These are phyloP conservation scores for Azorinus chamasolen DNA, from an alignment of 2,888 invertebrate genomes.

Conservation along the genomic window DNA sequence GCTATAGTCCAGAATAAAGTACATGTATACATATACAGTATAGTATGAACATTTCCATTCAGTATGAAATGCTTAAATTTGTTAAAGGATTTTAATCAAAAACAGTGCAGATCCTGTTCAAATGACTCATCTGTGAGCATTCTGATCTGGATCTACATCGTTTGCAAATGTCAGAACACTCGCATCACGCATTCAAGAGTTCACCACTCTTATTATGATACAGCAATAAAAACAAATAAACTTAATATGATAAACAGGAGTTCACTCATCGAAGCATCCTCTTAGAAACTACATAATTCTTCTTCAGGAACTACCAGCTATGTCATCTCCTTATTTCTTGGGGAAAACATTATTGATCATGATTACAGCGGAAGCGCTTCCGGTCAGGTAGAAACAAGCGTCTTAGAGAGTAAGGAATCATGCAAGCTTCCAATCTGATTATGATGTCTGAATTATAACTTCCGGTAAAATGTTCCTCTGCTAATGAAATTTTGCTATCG, in stretches of 20 bases:
- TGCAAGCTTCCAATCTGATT: constrained; percentile 59
- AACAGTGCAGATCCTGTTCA: no score
- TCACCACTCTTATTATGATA: no score
- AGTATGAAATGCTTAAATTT: no score
- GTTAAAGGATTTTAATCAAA: no score
- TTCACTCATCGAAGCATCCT: background rate
- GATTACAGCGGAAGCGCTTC: constrained; percentile 16
- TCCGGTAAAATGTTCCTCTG: constrained; percentile 47
- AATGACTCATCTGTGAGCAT: no score
- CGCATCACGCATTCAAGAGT: no score
- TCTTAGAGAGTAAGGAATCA: constrained; percentile 38
- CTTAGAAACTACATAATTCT: background rate
- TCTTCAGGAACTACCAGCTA: background rate
- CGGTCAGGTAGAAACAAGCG: constrained; percentile 38
- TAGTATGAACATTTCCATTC: no score
- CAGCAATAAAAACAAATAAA: no score
- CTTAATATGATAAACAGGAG: no score
- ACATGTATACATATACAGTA: no score
- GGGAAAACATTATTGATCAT: constrained; percentile 8
- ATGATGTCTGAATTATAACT: constrained; percentile 53
- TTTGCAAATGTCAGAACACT: background rate
- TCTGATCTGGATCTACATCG: no score
- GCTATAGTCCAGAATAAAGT: no score
- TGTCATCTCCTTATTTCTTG: background rate
- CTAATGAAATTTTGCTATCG: constrained; percentile 61